Evolutionary conservation across 2,888 invertebrate genomes (phyloP), one percentile per base, ranked within the genome.

Genomic region (Drosophila kuntzei): DNA sequence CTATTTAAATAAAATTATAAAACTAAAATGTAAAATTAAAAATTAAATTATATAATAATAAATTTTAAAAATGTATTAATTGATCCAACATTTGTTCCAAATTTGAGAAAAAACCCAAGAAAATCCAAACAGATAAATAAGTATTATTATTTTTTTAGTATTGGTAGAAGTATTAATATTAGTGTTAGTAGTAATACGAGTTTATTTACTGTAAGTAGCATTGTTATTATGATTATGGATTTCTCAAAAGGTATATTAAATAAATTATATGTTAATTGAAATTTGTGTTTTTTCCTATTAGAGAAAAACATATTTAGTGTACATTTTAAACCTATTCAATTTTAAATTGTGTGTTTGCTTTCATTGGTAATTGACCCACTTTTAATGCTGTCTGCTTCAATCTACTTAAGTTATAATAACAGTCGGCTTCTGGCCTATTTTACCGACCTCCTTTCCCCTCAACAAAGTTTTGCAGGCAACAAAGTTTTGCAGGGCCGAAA

Each of bases 401-500:
- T 49, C 39, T 32, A 39, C 49, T 59, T 41, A 16, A 11, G 39
- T 34, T 44, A 49, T 58, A 59, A 59, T 37, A 16, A 27, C 54
- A 46, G 20, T 22, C 7, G 36, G 34, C 41, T 41, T 27, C 12
- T 70, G 61, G 50, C 69, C 69, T 46, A 69, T 55, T 61, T 60
- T 32, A 14, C 6, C 6, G 8, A 12, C 20, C 16, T n/a, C 25
- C 51, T 0, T 6, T 11, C 12, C 27, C 27, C 53, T 29, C 11
- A 14, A 39, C 39, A n/a, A n/a, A n/a, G n/a, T n/a, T n/a, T 11
- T 16, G 36, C 18, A 57, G 57, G 46, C 43, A 11, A 37, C 62
- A 50, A 74, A 79, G 59, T 64, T 78, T 60, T 62, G 4, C 75
- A 49, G 62, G 51, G 50, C 41, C 55, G 44, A 78, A 84, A 87